Base-by-base conservation (phyloP, 30 jellyfish, hydroid and myxozoan species). In the Calvadosia cruxmelitensis region DNA sequence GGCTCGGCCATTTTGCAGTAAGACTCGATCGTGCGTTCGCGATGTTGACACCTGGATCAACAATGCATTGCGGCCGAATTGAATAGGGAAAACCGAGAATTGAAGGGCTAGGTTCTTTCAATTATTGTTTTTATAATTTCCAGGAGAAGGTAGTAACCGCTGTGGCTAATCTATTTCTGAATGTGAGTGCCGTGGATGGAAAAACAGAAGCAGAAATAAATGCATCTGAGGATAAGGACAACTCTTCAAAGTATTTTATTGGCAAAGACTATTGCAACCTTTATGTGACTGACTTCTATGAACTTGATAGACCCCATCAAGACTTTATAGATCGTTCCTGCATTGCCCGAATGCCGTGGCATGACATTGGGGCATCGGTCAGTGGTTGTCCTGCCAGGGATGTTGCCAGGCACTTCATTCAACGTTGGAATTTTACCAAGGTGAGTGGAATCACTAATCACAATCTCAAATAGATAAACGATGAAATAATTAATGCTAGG, bases 281-380 rank as follows among this genome's bases (percentile, higher is more conserved):
- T n/a, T 87, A 80, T 62, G 70, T 70, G n/a, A 76, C 75, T 42
- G 97, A 87, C 69, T 49, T 81, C 23, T 3, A 53, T 1, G 97
- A 80, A 30, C 71, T 87, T 15, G 85, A 87, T 31, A 87, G 81
- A 51, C 97, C 97, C 15, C 71, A 48, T 53, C 85, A 84, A 2
- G 97, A 87, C 68, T 71, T 79, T 5, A 30, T 87, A 15, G 89
- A 87, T 70, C 75, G 97, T 32, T 67, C 74, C 52, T 61, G 1
- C 32, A 31, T 35, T 20, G 93, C 94, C 27, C 76, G 97, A 77
- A 87, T 87, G 97, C 97, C 97, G 7, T 87, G 97, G 97, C 97
- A 87, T 64, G 97, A 87, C 53, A 81, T 87, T 49, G 95, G 83
- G 2, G 76, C 86, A 33, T 91, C 72, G 52, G 89, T 81, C 35